These are phyloP conservation scores for Gymnodraco acuticeps DNA, from an alignment of 2,797 vertebrate genomes.

Conservation along the genomic window DNA sequence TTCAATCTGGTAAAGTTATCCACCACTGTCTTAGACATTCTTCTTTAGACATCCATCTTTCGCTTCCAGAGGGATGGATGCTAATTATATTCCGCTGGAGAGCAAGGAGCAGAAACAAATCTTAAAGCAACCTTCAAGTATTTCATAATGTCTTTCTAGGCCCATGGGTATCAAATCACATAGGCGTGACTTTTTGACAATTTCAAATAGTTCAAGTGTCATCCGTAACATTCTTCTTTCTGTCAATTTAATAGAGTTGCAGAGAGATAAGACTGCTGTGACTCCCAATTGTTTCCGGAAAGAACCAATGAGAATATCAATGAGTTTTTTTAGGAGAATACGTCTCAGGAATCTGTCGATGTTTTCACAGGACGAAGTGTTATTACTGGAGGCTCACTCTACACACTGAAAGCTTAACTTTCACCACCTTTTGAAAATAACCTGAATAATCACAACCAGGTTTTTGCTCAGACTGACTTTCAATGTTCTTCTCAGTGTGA, in stretches of 20 bases:
- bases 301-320: conserved; percentile 39
- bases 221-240: conserved; percentile 8
- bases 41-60: conserved; percentile 27
- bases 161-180: conserved; percentile 36
- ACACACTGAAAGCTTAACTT: conserved; percentile 29
- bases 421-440: conserved; percentile 17
- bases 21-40: conserved; percentile 39
- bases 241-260: conserved; percentile 29
- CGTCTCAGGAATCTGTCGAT: conserved; percentile 15
- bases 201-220: conserved; percentile 31
- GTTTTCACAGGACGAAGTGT: conserved; percentile 31
- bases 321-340: conserved; percentile 7
- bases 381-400: conserved; percentile 2
- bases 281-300: conserved; percentile 23
- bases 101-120: conserved; percentile 52
- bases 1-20: conserved; percentile 34
- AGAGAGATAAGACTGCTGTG: conserved; percentile 22
- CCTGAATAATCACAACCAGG: conserved; percentile 20
- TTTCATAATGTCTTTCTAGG: conserved; percentile 54
- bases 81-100: conserved; percentile 63
- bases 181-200: conserved; percentile 42
- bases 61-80: conserved; percentile 55
- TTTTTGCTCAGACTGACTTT: conserved; percentile 6
- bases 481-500: neutral
- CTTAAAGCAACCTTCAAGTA: conserved; percentile 38